Evolutionary conservation across 2,888 invertebrate species (phyloP).

Genomic region (Penaeus monodon): DNA sequence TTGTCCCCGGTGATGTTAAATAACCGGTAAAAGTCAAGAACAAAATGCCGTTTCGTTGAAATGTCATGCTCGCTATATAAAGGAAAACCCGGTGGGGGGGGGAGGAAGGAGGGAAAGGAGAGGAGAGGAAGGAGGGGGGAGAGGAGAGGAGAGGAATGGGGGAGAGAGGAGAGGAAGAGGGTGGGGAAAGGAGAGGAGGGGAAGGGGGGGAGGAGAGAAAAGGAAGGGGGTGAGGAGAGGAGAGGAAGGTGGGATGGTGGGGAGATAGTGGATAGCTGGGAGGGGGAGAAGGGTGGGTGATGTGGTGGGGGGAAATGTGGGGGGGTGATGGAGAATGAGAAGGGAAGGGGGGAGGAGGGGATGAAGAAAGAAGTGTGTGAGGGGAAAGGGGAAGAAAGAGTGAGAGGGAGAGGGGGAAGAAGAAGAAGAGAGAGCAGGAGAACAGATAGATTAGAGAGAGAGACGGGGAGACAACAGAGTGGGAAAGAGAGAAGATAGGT

Average conservation of each 20-base stretch:
- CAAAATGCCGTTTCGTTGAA: slow-evolving; percentile 12
- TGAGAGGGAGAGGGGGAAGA: too few relatives aligned
- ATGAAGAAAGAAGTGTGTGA: too few relatives aligned
- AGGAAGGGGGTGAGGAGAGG: neutral
- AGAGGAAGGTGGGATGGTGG: neutral
- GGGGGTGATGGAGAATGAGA: too few relatives aligned
- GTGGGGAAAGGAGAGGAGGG: neutral
- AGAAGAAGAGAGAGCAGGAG: neutral
- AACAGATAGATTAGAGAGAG: neutral
- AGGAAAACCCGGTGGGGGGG: neutral
- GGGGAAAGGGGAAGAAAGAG: too few relatives aligned
- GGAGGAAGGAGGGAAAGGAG: neutral
- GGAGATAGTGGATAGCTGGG: neutral
- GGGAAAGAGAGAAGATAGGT: neutral
- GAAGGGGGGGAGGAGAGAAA: neutral
- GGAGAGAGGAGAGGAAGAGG: neutral
- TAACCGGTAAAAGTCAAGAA: neutral
- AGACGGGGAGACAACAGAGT: neutral
- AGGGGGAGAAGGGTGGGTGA: too few relatives aligned
- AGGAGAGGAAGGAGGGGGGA: neutral
- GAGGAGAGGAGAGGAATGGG: neutral
- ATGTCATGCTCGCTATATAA: slow-evolving; percentile 11
- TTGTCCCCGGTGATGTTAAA: too few relatives aligned
- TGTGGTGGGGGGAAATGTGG: too few relatives aligned
- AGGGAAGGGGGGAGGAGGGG: too few relatives aligned